Conservation (phyloP, 2,888 invertebrate species). For the Scaeva pyrastri region DNA sequence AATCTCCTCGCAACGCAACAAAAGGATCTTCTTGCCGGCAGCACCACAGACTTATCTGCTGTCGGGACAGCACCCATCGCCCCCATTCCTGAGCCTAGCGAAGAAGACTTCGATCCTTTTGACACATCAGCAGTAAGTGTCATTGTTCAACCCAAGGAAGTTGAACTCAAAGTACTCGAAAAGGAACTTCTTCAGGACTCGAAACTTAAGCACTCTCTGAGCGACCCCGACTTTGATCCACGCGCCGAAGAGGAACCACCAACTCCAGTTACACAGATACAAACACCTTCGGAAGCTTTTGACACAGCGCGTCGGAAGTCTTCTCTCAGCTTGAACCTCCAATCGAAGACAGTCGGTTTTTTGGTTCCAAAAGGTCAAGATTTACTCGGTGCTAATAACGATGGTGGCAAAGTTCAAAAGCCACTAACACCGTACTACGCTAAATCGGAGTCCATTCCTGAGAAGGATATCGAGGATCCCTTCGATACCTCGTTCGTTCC, state of each 20-base stretch:
- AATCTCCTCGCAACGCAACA: slow-evolving; percentile 84
- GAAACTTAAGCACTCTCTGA: slow-evolving; percentile 85
- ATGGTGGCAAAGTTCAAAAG: slow-evolving; percentile 87
- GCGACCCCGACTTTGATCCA: slow-evolving; percentile 93
- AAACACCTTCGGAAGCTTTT: slow-evolving; percentile 75
- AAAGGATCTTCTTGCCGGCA: slow-evolving; percentile 90
- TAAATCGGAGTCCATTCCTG: slow-evolving; percentile 81
- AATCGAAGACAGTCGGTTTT: slow-evolving; percentile 86
- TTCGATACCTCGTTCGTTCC: slow-evolving; percentile 94
- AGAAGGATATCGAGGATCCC: slow-evolving; percentile 88
- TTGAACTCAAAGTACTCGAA: slow-evolving; percentile 91
- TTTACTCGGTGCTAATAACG: slow-evolving; percentile 86
- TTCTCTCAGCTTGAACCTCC: slow-evolving; percentile 86
- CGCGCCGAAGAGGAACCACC: slow-evolving; percentile 86
- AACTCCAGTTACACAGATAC: slow-evolving; percentile 60
- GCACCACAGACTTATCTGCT: slow-evolving; percentile 89
- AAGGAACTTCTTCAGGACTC: slow-evolving; percentile 88
- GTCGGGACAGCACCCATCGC: slow-evolving; percentile 88
- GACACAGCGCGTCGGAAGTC: slow-evolving; percentile 85
- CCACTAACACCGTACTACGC: slow-evolving; percentile 93
- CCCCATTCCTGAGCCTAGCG: slow-evolving; percentile 84
- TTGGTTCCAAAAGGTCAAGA: slow-evolving; percentile 86
- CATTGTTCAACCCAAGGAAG: slow-evolving; percentile 90
- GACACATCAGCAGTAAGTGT: slow-evolving; percentile 92
- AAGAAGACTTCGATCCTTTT: slow-evolving; percentile 91